Base-by-base conservation (phyloP, 2,888 invertebrate species). In the Beris chalybata region DNA sequence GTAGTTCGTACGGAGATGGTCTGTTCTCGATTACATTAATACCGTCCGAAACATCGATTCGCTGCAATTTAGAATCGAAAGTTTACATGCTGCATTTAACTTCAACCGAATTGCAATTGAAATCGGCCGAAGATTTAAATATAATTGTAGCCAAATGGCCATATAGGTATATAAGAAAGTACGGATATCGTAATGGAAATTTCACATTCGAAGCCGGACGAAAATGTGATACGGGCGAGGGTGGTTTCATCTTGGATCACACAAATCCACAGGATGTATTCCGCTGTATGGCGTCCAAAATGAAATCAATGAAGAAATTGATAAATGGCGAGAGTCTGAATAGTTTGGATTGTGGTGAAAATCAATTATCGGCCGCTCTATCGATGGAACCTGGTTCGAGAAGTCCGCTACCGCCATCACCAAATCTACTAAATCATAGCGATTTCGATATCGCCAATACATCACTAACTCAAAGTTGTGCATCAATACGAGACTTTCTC, bases 181-280 rank as follows among this genome's bases (percentile, higher is more conserved):
- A 93, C 78, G 93, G 93, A n/a, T 91, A 92, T 74, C 87, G 90
- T 72, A 89, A 90, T 77, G 92, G 91, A 50, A 91, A 90, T 78
- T 93, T 93, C 76, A 92, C 91, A 44, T 93, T 93, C 79, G 93
- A 93, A 83, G 93, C 93, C 22, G 93, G 93, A 0, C 84, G 93
- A 67, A 93, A 92, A 79, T 93, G 93, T 80, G 88, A 89, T 71
- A 91, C 92, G 1, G 93, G 93, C 0, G 93, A 93, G 81, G 93
- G 93, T 1, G 87, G 87, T 4, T 93, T 93, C 74, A 89, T 88
- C 66, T 79, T 93, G 68, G 91, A 92, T 75, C 91, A 93, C 76
- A 86, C 87, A 50, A 91, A 91, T 77, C 91, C 91, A 70, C 89
- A 91, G 72, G 92, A 92, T 77, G 91, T 93, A 71, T 93, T 87